Conservation (phyloP, 1,140 invertebrate species). For the Drosophila funebris region DNA sequence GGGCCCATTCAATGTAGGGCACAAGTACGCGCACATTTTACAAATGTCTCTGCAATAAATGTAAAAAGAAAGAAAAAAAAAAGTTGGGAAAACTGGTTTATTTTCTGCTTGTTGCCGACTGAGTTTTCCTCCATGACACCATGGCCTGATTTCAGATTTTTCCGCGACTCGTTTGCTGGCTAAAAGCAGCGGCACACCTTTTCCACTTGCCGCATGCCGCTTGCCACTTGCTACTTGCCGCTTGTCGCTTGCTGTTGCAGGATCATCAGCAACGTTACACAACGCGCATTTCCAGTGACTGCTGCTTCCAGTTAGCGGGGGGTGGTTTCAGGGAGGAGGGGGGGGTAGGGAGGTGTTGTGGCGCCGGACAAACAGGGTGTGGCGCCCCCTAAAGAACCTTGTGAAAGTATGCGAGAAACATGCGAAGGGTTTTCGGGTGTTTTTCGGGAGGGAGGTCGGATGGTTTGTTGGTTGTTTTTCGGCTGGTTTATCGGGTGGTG, state of each 20-base stretch:
- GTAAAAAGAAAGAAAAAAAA: background rate
- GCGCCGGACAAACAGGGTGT: background rate
- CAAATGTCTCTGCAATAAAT: constrained; percentile 13
- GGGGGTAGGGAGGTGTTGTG: background rate
- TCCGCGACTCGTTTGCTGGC: constrained; percentile 12
- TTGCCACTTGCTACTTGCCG: background rate
- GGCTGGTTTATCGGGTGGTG: background rate
- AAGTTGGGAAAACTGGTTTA: constrained; percentile 66
- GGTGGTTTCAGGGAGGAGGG: background rate
- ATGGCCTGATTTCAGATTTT: constrained; percentile 66
- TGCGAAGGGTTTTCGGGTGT: constrained; percentile 2
- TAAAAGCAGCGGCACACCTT: constrained; percentile 10
- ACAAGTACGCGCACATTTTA: constrained; percentile 41
- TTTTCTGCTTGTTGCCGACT: constrained; percentile 58
- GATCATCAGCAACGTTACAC: constrained; percentile 9
- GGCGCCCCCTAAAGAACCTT: constrained; percentile 4
- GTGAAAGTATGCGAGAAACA: constrained; percentile 29
- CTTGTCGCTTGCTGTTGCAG: constrained; percentile 2
- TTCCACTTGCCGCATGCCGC: constrained; percentile 6
- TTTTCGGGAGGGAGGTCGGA: background rate
- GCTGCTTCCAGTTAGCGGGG: constrained; percentile 1
- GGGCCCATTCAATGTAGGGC: constrained; percentile 53
- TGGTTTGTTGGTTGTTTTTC: background rate
- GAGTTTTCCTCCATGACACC: constrained; percentile 64
- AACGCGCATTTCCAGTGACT: constrained; percentile 2